Base-by-base conservation (phyloP, 2,113 vertebrate species). In the Lanius collurio region DNA sequence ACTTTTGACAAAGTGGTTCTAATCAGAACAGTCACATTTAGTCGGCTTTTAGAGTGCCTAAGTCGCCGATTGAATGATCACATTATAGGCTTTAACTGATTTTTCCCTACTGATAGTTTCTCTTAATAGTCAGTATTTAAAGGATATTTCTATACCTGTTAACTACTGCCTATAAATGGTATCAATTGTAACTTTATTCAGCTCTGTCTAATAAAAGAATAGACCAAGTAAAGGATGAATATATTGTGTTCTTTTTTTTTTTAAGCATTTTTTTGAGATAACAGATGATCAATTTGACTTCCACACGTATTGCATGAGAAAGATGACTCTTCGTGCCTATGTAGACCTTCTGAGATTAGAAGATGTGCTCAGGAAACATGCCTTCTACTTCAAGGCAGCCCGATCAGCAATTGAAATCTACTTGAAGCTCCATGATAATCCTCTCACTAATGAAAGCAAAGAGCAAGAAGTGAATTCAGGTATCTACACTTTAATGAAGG, bases 401-500 rank as follows among this genome's bases (percentile, higher is more conserved):
- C 97, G 92, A 63, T 97, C 98, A 85, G 98, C 98, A 17, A 98
- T 98, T 94, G 97, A 98, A 97, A 98, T 98, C 96, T 98, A 98
- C 96, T 97, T 98, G 97, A 98, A 98, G 91, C 97, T 98, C 46
- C 97, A 98, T 81, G 98, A 98, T 97, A 98, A 97, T 86, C 98
- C 98, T 53, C 94, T 98, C 88, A 96, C 96, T 89, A 97, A 92
- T 94, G 98, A 98, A 97, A 98, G 96, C 95, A 98, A 98, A 95
- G 98, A 98, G 85, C 98, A 98, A 96, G 98, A 98, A 97, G 98
- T 98, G 62, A 98, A 98, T 97, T 98, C 98, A 97, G 98, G 98
- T 98, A 98, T 87, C 33, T 89, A 37, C 30, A 31, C 31, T 35
- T 5, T 41, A 59, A 30, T 15, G 19, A n/a, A 73, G 30, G 33